Conservation (phyloP, 1,140 invertebrate species). For the Camponotus floridanus region DNA sequence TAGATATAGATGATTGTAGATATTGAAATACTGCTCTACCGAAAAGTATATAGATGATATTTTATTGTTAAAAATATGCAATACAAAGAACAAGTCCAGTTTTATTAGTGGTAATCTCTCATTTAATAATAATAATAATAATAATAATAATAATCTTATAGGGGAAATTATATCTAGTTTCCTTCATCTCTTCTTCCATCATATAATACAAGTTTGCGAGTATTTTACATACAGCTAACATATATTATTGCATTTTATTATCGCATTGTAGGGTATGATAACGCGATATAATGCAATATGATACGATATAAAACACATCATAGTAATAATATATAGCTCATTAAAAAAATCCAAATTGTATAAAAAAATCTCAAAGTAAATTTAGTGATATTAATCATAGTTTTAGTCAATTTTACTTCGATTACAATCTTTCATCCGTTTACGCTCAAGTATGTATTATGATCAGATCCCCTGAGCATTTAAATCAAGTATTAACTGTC, state of each 20-base stretch:
- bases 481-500: constrained; percentile 70
- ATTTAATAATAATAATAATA: constrained; percentile 27
- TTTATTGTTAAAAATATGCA: constrained; percentile 30
- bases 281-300: not conserved
- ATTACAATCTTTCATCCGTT: constrained; percentile 46
- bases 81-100: constrained; percentile 31
- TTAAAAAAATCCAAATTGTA: constrained; percentile 13
- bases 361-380: constrained; percentile 32
- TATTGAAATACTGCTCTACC: not conserved
- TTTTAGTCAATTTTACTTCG: constrained; percentile 54
- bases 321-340: constrained; percentile 21
- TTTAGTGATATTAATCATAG: constrained; percentile 57
- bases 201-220: constrained; percentile 13
- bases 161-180: constrained; percentile 14
- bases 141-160: constrained; percentile 21
- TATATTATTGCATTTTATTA: constrained; percentile 44
- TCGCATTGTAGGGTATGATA: constrained; percentile 9
- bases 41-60: constrained; percentile 6
- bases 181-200: constrained; percentile 55
- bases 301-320: not conserved
- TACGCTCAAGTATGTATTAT: constrained; percentile 58
- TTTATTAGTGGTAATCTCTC: constrained; percentile 36
- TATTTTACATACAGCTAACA: constrained; percentile 18
- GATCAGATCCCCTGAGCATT: constrained; percentile 28
- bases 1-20: constrained; percentile 6